A percentile compares a stretch with the other conserved stretches of the same genome.
Evolutionary conservation across 2,797 vertebrate genomes (phyloP).

Genomic region (Sandelia bainsii): DNA sequence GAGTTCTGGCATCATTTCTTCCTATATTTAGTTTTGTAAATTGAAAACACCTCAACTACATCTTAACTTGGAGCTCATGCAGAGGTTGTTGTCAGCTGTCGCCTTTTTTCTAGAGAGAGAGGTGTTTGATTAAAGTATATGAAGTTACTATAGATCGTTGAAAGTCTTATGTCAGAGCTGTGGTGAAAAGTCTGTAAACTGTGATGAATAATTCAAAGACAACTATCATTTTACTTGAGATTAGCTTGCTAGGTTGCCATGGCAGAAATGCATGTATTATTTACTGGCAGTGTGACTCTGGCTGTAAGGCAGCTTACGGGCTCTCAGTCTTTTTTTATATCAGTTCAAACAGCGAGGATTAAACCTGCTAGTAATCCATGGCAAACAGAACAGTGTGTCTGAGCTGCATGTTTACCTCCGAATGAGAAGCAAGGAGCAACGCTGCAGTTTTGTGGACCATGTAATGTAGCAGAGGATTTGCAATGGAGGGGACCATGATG

Average conservation of each 20-base stretch:
- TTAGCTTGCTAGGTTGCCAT: conserved; percentile 94
- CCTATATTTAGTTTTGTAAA: too few species aligned
- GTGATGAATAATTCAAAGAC: conserved; percentile 88
- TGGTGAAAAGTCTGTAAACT: conserved; percentile 80
- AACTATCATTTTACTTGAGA: conserved; percentile 90
- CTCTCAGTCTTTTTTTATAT: conserved; percentile 80
- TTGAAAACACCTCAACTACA: background rate
- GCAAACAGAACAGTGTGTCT: conserved; percentile 72
- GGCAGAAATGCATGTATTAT: conserved; percentile 92
- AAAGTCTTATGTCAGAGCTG: conserved; percentile 73
- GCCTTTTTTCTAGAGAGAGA: background rate
- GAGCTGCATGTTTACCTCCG: conserved; percentile 68
- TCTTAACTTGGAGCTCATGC: background rate
- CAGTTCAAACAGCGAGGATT: conserved; percentile 81
- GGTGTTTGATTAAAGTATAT: conserved; percentile 47
- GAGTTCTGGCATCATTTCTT: too few species aligned
- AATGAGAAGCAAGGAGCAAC: conserved; percentile 56
- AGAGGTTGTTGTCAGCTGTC: conserved; percentile 13
- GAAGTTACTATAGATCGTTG: conserved; percentile 45
- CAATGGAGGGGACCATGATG: conserved; percentile 84
- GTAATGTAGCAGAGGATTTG: conserved; percentile 79
- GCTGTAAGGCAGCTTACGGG: conserved; percentile 81
- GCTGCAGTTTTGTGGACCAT: conserved; percentile 77
- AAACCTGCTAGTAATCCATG: conserved; percentile 73
- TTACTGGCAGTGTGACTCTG: conserved; percentile 81